Percentiles rank a stretch among this genome's conserved stretches.
Conservation (phyloP, 2,888 invertebrate species). For the Clusia tigrina region DNA sequence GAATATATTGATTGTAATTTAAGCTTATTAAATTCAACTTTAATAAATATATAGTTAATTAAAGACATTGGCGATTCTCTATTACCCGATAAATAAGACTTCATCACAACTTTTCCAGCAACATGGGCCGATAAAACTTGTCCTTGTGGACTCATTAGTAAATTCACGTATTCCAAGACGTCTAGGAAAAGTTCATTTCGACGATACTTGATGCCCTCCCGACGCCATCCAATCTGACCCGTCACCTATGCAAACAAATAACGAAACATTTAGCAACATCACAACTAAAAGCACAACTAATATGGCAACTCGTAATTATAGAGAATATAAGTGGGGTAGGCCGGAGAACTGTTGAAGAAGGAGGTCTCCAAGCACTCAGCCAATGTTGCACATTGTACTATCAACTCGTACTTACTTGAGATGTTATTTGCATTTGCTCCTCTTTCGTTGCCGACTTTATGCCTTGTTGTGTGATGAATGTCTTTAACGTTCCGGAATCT, state of each 20-base stretch:
- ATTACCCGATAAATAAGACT: conserved; percentile 93
- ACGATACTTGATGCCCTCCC: conserved; percentile 99
- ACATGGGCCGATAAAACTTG: conserved; percentile 99
- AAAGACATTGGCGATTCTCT: conserved; percentile 26
- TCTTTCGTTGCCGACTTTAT: conserved; percentile 99
- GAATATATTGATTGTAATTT: conserved; percentile 14
- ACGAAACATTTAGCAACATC: background rate
- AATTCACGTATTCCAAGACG: conserved; percentile 97
- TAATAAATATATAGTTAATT: background rate
- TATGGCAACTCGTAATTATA: too few species aligned
- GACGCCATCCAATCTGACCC: conserved; percentile 98
- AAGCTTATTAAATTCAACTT: background rate
- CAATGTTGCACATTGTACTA: background rate
- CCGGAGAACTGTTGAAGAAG: too few species aligned
- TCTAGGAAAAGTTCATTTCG: conserved; percentile 98
- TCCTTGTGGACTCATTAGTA: conserved; percentile 99
- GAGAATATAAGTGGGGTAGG: too few species aligned
- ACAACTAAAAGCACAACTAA: background rate
- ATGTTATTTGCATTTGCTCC: conserved; percentile 99
- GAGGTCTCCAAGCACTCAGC: conserved; percentile 2
- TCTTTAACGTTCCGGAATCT: conserved; percentile 98
- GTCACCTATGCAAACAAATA: conserved; percentile 69
- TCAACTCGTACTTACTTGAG: conserved; percentile 70
- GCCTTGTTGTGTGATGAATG: conserved; percentile 99
- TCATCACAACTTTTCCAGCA: conserved; percentile 99